Conservation (phyloP, 2,888 invertebrate genomes). For the Euspilapteryx auroguttella region DNA sequence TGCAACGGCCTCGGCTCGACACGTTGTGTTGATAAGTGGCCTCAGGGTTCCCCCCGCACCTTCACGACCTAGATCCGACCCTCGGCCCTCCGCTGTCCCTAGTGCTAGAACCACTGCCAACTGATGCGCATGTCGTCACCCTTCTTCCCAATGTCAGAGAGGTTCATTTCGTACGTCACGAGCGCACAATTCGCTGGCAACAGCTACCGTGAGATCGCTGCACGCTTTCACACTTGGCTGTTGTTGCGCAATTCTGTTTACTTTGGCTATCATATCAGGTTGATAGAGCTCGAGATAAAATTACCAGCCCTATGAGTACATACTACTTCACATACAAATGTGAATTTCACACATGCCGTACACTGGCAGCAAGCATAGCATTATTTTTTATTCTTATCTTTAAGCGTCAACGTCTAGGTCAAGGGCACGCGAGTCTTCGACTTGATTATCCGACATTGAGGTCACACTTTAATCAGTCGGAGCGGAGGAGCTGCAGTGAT, state of each 20-base stretch:
- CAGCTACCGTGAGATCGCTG: slow-evolving; percentile 1
- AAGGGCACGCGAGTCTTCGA: too few species aligned
- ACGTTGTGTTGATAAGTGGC: slow-evolving; percentile 46
- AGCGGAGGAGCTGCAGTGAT: too few species aligned
- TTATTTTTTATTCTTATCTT: too few species aligned
- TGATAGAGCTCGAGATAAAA: not conserved
- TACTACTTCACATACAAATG: too few species aligned
- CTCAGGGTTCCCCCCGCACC: slow-evolving; percentile 41
- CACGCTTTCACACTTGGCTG: slow-evolving; percentile 3
- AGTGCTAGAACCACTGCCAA: slow-evolving; percentile 1
- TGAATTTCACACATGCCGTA: too few species aligned
- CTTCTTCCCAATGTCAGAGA: not conserved
- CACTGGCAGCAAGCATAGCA: too few species aligned
- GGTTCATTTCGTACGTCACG: not conserved
- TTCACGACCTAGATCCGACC: slow-evolving; percentile 29
- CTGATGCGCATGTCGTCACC: not conserved
- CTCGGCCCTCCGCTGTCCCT: slow-evolving; percentile 23
- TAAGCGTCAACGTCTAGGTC: too few species aligned
- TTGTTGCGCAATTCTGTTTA: slow-evolving; percentile 3
- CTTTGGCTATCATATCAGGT: not conserved
- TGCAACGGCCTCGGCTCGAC: slow-evolving; percentile 19
- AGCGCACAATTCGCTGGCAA: slow-evolving; percentile 1
- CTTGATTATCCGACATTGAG: too few species aligned
- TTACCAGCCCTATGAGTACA: too few species aligned
- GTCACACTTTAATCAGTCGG: too few species aligned